Base-by-base conservation (phyloP, 1,140 invertebrate genomes). In the Drosophila guanche region DNA sequence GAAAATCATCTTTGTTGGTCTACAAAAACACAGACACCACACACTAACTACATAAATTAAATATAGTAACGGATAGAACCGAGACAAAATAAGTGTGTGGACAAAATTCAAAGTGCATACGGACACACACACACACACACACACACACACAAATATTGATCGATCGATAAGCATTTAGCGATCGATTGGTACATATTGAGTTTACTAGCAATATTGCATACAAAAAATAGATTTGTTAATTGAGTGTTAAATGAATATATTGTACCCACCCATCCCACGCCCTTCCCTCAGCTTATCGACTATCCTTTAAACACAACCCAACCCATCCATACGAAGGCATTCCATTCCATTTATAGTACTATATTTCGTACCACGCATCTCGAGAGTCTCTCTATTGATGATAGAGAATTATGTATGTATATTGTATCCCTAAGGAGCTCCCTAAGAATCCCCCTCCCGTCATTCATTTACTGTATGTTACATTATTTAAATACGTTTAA, bases 221-320 rank as follows among this genome's bases (percentile, higher is more conserved):
- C 16, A 20, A 20, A 0, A 74, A 79, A 75, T 85, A 84, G 76
- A 85, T 85, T 86, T 85, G 81, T 85, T 86, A 85, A 85, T 80
- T 86, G 68, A 86, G 77, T 86, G 81, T 85, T 86, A 67, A 74
- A 81, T 54, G 51, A 73, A 79, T 75, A 61, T 60, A 79, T 50
- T 52, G 37, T 68, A 53, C 59, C 43, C 42, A 43, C 43, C 50
- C 53, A 14, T 41, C 56, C 57, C 23, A 16, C 16, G 23, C 8
- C 27, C 37, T 14, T 0, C 14, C 10, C 23, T 23, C 43, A 43
- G 45, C 22, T 53, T 43, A 55, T 55, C 50, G 37, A 56, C 27
- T 45, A 3, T 33, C n/a, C 52, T 14, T 10, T 25, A 43, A 29
- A 33, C 43, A 40, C 27, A 51, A 41, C 41, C 14, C 58, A 42